A percentile compares a stretch with the other conserved stretches of the same genome.
Conservation (phyloP, 2,888 invertebrate species). For the Strigamia crassipes region DNA sequence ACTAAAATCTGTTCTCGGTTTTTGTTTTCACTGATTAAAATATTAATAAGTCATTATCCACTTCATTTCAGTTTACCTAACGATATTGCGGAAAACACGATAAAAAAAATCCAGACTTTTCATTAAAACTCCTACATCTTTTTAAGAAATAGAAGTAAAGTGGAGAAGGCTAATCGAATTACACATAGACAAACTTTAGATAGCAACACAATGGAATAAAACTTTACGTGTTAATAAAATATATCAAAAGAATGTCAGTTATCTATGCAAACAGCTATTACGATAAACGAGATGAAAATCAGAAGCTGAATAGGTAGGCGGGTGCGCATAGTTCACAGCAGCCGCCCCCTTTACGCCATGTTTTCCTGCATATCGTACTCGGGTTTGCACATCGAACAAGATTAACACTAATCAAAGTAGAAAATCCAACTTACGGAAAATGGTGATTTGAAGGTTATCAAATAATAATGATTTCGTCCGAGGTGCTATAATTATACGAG, state of each 20-base stretch:
- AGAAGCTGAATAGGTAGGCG: slow-evolving; percentile 1
- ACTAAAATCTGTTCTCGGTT: not conserved
- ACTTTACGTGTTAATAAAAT: not conserved
- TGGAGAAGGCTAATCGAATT: not conserved
- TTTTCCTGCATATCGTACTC: not conserved
- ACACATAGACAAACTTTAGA: not conserved
- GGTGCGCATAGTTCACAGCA: slow-evolving; percentile 21
- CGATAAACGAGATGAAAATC: not conserved
- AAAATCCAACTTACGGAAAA: not conserved
- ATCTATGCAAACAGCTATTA: not conserved
- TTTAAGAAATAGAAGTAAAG: not conserved
- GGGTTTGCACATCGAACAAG: not conserved
- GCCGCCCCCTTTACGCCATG: slow-evolving; percentile 37
- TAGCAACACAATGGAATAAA: not conserved
- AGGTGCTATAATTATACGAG: not conserved
- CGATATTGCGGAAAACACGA: not conserved
- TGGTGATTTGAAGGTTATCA: not conserved
- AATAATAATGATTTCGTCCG: slow-evolving; percentile 7
- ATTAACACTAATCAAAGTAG: not conserved
- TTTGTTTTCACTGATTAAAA: not conserved
- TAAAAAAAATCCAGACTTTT: not conserved
- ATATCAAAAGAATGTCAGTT: not conserved
- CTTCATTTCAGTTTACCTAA: not conserved
- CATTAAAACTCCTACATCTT: not conserved
- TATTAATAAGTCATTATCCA: not conserved